Base-by-base conservation (phyloP, 2,113 vertebrate species). In the Zosterops pallidus region DNA sequence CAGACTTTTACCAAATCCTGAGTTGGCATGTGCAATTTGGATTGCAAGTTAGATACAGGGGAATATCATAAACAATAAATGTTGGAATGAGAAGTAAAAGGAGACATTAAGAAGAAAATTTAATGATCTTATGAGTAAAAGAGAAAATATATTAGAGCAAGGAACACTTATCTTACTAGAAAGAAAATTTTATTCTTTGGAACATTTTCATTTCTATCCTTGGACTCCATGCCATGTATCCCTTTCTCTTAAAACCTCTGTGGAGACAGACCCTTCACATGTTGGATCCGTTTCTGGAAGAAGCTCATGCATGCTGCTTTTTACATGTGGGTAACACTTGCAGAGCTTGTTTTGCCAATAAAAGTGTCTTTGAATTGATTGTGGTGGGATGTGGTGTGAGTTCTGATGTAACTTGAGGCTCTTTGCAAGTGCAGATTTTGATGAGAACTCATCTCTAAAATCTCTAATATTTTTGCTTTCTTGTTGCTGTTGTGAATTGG, bases 301-400 rank as follows among this genome's bases (percentile, higher is more conserved):
- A 83, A 94, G 35, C 60, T 83, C 26, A 78, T 68, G 35, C 4
- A 1, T 86, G 71, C 82, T n/a, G 28, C 35, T 70, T 92, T 68
- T 86, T 89, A 89, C 88, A 93, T 90, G 93, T 96, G 92, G 83
- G 64, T 92, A 92, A 81, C 88, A 93, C 88, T 95, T 92, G 92
- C 65, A 75, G 88, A 96, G 52, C 69, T 96, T 90, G 83, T 95
- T 92, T 83, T 96, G 90, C 92, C 95, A 96, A 92, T 81, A 88
- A 76, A 80, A 94, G 68, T 86, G 46, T 83, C 88, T 95, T 90
- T 92, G 88, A 94, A 86, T 96, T 94, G 60, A 52, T 47, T 93
- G 90, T 90, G 60, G 56, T 96, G 94, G 86, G 83, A 95, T 94
- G 85, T 74, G n/a, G 69, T 90, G 41, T 1, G 8, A 86, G 62